Base-by-base conservation (phyloP, 2,888 invertebrate species). In the Andrena flavipes region DNA sequence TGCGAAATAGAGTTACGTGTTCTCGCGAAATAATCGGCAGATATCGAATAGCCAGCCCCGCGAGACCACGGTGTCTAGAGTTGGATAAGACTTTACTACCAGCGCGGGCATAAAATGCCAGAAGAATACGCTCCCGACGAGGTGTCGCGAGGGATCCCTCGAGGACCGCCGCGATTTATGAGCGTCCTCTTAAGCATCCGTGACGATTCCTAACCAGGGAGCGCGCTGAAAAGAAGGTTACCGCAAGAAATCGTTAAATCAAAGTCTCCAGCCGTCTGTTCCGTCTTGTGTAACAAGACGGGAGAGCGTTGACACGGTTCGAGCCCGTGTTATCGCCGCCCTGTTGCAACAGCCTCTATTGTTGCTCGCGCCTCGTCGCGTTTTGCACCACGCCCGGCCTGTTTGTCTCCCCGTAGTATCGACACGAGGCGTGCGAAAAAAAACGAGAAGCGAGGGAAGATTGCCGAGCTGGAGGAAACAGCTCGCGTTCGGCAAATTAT, bases 101-200 rank as follows among this genome's bases (percentile, higher is more conserved):
- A 77, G 62, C 75, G 69, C 76, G 77, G 56, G 71, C 89, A 89
- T 88, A 88, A 88, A 88, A 68, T 84, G 42, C 80, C 74, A 80
- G 74, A 80, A 84, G 88, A 85, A 87, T 88, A 88, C 84, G 87
- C 77, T 88, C 10, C 82, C 76, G 88, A 85, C 84, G 85, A 88
- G 87, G 87, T 85, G 87, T 87, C 87, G 85, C 84, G 76, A 71
- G 76, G 76, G 56, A 35, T 65, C 80, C 73, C 79, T 78, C 68
- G 76, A 72, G 85, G 70, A 60, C 68, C 74, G 62, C n/a, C 60
- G 63, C 88, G 85, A 87, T 87, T 87, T 85, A 87, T 67, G 87
- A 73, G 81, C 81, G 64, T 71, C 68, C 67, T 76, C 81, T 70
- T 75, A 81, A 78, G 78, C 67, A 77, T 75, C 74, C 63, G 76